Conservation (phyloP, 2,888 invertebrate species). For the Trichopria drosophilae region DNA sequence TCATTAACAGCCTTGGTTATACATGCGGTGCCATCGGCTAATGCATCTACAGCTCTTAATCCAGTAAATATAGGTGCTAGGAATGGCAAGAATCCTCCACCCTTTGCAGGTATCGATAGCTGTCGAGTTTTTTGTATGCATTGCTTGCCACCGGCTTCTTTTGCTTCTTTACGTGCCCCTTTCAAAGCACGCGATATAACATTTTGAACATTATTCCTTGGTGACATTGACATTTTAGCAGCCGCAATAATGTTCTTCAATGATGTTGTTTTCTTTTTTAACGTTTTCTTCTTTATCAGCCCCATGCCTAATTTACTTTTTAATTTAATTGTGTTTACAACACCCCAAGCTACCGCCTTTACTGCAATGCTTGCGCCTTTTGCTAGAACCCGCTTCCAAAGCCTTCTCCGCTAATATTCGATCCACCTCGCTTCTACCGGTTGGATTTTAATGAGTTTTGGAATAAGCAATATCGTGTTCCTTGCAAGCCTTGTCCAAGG, state of each 20-base stretch:
- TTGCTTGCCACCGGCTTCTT: conserved; percentile 24
- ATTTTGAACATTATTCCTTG: neutral
- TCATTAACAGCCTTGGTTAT: conserved; percentile 40
- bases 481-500: conserved; percentile 38
- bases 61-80: conserved; percentile 41
- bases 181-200: conserved; percentile 22
- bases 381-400: conserved; percentile 40
- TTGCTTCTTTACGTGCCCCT: conserved; percentile 25
- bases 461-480: too few species aligned
- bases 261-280: too few species aligned
- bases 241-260: conserved; percentile 7
- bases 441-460: conserved; percentile 17
- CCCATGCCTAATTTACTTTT: neutral
- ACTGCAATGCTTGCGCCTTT: conserved; percentile 44
- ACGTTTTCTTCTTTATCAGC: too few species aligned
- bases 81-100: conserved; percentile 38
- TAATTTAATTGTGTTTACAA: neutral
- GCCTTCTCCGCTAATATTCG: conserved; percentile 43
- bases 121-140: conserved; percentile 7
- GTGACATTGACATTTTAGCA: conserved; percentile 7
- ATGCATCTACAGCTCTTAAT: conserved; percentile 41
- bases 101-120: conserved; percentile 8
- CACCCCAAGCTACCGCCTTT: conserved; percentile 37
- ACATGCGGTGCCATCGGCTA: conserved; percentile 47
- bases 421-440: conserved; percentile 47